Evolutionary conservation across 1,140 invertebrate species (phyloP), one percentile per base, ranked within the genome.

Genomic region (Drosophila micromelanica): DNA sequence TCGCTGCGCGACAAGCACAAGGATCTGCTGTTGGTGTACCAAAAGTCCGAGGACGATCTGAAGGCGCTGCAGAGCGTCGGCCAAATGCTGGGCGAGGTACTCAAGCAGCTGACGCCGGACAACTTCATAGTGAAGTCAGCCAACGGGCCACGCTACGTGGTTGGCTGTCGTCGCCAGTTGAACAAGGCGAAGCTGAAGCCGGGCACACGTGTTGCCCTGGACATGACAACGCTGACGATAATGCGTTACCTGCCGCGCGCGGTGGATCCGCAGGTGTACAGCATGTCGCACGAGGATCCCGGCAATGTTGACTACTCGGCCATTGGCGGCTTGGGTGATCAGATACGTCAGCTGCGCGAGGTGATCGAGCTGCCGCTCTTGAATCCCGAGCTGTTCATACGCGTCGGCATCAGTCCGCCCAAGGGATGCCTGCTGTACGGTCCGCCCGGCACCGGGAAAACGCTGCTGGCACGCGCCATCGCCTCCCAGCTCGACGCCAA

Each of bases 61-160:
- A 99, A 99, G 93, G 98, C 99, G 13, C 93, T 99, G 12, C 99
- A 99, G 92, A 99, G 98, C 93, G 99, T 99, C 86, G 99, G 99
- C 9, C 98, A 99, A 95, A 99, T 99, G 93, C 98, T 99, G 72
- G 99, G 98, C 12, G 99, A 99, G 94, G 98, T 99, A 11, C 93
- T 99, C 5, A 99, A 99, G 92, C 98, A 99, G 93, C 93, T 99
- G 7, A 99, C 98, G 65, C 98, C 99, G 93, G 98, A 99, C 90
- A 99, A 99, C 99, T 93, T 78, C 8, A 85, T 85, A 11, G 82
- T 87, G 0, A 86, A 86, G 60, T 80, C 82, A 0, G 72, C 82
- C 3, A 82, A 73, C 42, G 82, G 82, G 0, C 82, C 82, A 6
- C 82, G 82, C 11, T 86, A 86, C 12, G 72, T 86, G 12, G 82